A percentile compares a stretch with the other conserved stretches of the same genome.
Conservation (phyloP, 2,888 invertebrate species). For the Spisula solida region DNA sequence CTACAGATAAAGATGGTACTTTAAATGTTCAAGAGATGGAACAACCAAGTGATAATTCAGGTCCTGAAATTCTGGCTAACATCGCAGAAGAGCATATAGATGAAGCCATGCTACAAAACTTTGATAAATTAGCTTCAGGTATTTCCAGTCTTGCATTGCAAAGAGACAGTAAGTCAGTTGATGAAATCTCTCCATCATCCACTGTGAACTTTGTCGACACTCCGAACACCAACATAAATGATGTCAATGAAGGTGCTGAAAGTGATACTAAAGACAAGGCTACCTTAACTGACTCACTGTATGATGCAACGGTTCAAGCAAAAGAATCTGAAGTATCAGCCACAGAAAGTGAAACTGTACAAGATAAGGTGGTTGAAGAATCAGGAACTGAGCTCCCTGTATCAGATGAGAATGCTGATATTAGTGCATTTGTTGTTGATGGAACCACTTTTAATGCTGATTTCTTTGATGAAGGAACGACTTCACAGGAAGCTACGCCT, state of each 20-base stretch:
- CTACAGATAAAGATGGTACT: neutral
- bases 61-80: neutral
- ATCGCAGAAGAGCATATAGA: neutral
- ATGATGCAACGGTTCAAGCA: neutral
- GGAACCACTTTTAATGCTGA: conserved; percentile 65
- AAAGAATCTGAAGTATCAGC: neutral
- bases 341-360: neutral
- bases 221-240: neutral
- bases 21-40: conserved; percentile 33
- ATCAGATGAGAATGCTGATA: neutral
- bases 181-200: neutral
- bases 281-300: neutral
- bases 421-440: conserved; percentile 57
- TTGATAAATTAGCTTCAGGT: conserved; percentile 33
- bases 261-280: neutral
- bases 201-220: neutral
- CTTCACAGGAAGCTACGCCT: conserved; percentile 19
- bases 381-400: neutral
- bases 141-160: conserved; percentile 35
- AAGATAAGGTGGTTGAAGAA: neutral
- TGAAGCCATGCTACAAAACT: neutral
- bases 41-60: conserved; percentile 6
- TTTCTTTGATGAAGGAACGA: conserved; percentile 47
- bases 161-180: conserved; percentile 15
- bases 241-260: neutral